These are phyloP conservation scores for Dendroctonus valens DNA, from an alignment of 1,140 invertebrate species.

Conservation along the genomic window DNA sequence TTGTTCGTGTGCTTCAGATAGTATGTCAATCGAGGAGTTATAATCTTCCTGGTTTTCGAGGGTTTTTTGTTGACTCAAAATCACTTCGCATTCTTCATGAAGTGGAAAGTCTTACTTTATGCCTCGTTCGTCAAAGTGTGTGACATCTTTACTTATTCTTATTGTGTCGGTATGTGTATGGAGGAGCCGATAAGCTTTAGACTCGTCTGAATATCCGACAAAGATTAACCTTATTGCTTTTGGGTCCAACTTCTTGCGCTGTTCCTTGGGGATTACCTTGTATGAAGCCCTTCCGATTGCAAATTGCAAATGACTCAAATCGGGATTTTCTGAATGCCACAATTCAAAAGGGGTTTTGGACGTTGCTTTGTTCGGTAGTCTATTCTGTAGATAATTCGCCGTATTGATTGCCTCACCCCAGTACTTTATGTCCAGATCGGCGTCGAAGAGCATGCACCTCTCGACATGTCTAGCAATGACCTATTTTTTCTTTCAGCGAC, in stretches of 20 bases:
- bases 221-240: too few species aligned
- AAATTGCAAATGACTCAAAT: constrained; percentile 28
- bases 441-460: constrained; percentile 20
- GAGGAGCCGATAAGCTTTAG: too few species aligned
- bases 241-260: constrained; percentile 7
- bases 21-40: background rate
- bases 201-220: too few species aligned
- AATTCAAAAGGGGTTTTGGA: constrained; percentile 28
- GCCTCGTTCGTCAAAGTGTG: too few species aligned
- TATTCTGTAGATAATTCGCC: constrained; percentile 22
- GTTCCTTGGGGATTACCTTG: constrained; percentile 6
- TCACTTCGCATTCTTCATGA: too few species aligned
- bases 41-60: background rate
- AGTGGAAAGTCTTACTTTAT: too few species aligned
- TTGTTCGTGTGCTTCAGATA: background rate
- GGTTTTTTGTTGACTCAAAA: background rate
- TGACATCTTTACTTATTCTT: too few species aligned
- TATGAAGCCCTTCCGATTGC: background rate
- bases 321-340: constrained; percentile 25
- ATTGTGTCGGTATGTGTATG: too few species aligned
- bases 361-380: constrained; percentile 12
- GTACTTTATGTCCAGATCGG: too few species aligned
- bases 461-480: too few species aligned
- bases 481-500: too few species aligned
- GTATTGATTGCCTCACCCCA: too few species aligned